Evolutionary conservation across 2,888 invertebrate species (phyloP).

Genomic region (Andrena haemorrhoa): DNA sequence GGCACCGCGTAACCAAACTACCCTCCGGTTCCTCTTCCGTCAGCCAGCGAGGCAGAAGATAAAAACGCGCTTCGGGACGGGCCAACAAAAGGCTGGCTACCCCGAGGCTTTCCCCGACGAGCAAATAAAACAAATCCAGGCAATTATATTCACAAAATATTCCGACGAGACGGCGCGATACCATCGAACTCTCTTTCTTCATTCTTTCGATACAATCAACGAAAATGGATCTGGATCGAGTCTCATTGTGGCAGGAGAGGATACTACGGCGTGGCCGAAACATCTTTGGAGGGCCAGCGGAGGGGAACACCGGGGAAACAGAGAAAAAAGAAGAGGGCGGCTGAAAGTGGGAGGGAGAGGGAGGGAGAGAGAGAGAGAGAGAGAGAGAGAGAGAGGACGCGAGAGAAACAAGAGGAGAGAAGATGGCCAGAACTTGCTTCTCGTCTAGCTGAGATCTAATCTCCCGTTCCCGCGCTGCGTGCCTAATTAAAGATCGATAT

Average conservation of each 20-base stretch:
- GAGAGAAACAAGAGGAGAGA: slow-evolving; percentile 50
- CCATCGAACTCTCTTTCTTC: slow-evolving; percentile 51
- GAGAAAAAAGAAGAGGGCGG: slow-evolving; percentile 5
- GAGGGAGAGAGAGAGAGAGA: slow-evolving; percentile 17
- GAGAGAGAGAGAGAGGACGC: slow-evolving; percentile 16
- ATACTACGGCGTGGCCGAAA: slow-evolving; percentile 51
- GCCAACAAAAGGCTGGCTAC: slow-evolving; percentile 12
- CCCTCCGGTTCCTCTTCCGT: neutral
- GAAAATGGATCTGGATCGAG: slow-evolving; percentile 72
- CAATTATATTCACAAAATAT: slow-evolving; percentile 66
- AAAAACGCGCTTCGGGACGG: slow-evolving; percentile 8
- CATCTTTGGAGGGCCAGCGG: slow-evolving; percentile 39
- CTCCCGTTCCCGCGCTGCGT: slow-evolving; percentile 83
- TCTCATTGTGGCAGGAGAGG: slow-evolving; percentile 65
- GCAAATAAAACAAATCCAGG: slow-evolving; percentile 53
- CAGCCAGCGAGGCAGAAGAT: slow-evolving; percentile 17
- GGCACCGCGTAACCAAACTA: neutral
- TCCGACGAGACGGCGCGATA: slow-evolving; percentile 42
- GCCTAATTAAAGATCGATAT: slow-evolving; percentile 85
- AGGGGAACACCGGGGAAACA: slow-evolving; percentile 12
- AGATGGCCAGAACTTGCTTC: slow-evolving; percentile 74
- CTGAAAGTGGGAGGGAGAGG: slow-evolving; percentile 22
- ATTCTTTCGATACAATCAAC: slow-evolving; percentile 64
- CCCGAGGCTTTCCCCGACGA: slow-evolving; percentile 1
- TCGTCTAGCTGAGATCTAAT: slow-evolving; percentile 83